Percentiles rank a stretch among this genome's conserved stretches.
Evolutionary conservation across 2,113 vertebrate species (phyloP).

Genomic region (Marmota flaviventris): DNA sequence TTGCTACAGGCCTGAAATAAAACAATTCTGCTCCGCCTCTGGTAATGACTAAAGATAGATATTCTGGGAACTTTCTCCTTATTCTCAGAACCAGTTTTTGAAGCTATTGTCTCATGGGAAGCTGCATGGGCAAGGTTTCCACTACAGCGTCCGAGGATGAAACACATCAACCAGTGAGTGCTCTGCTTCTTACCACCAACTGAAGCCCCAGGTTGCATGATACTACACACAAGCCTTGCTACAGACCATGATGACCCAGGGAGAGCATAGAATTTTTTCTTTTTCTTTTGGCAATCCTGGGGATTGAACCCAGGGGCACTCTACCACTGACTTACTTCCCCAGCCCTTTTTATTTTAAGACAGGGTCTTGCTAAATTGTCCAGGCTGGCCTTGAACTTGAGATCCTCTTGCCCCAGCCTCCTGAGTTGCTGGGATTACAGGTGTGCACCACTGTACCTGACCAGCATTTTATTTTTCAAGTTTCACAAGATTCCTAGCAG

Average conservation of each 20-base stretch:
- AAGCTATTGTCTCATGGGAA: slow-evolving; percentile 3
- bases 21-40: background rate
- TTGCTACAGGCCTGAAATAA: background rate
- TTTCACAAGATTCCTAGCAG: background rate
- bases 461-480: background rate
- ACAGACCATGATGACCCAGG: background rate
- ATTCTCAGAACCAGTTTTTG: slow-evolving; percentile 31
- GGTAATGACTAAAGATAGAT: background rate
- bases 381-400: too few relatives aligned
- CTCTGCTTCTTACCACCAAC: slow-evolving; percentile 32
- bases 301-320: too few relatives aligned
- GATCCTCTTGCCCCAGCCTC: too few relatives aligned
- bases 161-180: background rate
- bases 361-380: too few relatives aligned
- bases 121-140: background rate
- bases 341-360: too few relatives aligned
- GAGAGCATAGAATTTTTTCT: too few relatives aligned
- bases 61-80: background rate
- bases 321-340: too few relatives aligned
- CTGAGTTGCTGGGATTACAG: too few relatives aligned
- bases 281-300: background rate
- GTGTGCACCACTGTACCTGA: too few relatives aligned
- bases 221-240: background rate
- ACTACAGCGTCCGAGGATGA: background rate
- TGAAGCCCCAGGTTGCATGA: background rate